A percentile compares a stretch with the other conserved stretches of the same genome.
phyloP scores from a whole-genome alignment of 2,888 invertebrate genomes.

The Sphaeridia pumilis region DNA sequence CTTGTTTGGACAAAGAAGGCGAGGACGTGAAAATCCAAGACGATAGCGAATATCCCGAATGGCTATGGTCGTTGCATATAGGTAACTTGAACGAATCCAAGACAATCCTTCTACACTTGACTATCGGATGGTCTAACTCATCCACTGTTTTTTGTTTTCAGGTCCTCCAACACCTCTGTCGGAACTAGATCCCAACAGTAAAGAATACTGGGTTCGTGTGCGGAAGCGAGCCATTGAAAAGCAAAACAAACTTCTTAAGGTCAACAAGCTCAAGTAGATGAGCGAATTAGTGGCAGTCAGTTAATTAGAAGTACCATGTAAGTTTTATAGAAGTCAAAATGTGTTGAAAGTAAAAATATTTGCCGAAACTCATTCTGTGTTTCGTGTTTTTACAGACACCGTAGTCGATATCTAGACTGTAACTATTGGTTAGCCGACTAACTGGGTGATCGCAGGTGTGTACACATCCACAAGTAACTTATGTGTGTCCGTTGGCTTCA shows the following conservation, averaged over 20 bases:
- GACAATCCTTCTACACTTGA: not conserved
- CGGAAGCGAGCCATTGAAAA: conserved; percentile 52
- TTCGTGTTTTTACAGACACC: too few relatives aligned
- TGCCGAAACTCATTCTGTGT: too few relatives aligned
- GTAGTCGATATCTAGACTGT: too few relatives aligned
- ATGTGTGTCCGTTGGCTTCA: not conserved
- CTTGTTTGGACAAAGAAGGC: conserved; percentile 60
- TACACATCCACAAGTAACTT: not conserved
- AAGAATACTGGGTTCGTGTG: conserved; percentile 69
- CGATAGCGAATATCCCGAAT: conserved; percentile 77
- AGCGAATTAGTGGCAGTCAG: too few relatives aligned
- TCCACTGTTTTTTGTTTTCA: conserved; percentile 23
- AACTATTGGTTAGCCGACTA: too few relatives aligned
- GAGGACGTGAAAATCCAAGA: conserved; percentile 63
- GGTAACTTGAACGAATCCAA: conserved; percentile 40
- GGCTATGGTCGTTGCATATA: conserved; percentile 70
- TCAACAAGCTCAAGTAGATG: conserved; percentile 54
- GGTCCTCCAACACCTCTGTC: conserved; percentile 51
- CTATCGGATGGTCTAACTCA: not conserved
- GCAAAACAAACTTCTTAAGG: conserved; percentile 51
- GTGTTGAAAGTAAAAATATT: too few relatives aligned
- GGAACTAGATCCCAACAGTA: conserved; percentile 63
- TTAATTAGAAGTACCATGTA: too few relatives aligned
- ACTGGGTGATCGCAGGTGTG: not conserved
- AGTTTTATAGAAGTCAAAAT: too few relatives aligned